Evolutionary conservation across 2,113 vertebrate species (phyloP), one percentile per base, ranked within the genome.

Genomic region (Amphiprion ocellaris): DNA sequence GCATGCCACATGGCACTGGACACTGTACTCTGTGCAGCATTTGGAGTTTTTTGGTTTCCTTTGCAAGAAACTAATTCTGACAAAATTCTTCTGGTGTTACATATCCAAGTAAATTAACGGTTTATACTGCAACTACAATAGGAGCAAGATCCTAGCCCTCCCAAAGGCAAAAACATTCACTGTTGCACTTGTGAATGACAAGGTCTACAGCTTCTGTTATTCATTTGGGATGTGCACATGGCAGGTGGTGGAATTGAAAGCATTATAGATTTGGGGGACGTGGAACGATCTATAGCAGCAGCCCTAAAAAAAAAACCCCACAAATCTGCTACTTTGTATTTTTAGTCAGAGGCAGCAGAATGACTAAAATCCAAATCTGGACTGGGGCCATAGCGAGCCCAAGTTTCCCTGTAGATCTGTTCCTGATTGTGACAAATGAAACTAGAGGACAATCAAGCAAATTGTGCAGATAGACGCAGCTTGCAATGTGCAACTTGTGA

Each of bases 341-440:
- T 75, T 64, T 28, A 63, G 47, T 74, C 8, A 63, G 21, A 60
- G 33, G n/a, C 28, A 33, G n/a, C 28, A 33, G 3, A 12, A 11
- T 68, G 71, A 76, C 61, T 33, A 58, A 19, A 39, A 58, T 67
- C 8, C 53, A 55, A 50, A 59, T 41, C 5, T 28, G 15, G 68
- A 85, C 46, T 75, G 46, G 74, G 46, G 53, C 23, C 1, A 5
- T 17, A 64, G 53, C 50, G 37, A 69, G 39, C 70, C 41, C 55
- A 55, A 76, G 39, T 67, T 19, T 83, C 59, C 60, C 67, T 50
- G 2, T 61, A 65, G 62, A 54, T 66, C 50, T 64, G 24, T 30
- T 50, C 28, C 58, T 55, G 58, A 79, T 79, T 75, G 56, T 84
- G 80, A 90, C 78, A 77, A 85, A 88, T 87, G 54, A 65, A 78